Base-by-base conservation (phyloP, 1,140 invertebrate species). In the Centruroides sculpturatus region DNA sequence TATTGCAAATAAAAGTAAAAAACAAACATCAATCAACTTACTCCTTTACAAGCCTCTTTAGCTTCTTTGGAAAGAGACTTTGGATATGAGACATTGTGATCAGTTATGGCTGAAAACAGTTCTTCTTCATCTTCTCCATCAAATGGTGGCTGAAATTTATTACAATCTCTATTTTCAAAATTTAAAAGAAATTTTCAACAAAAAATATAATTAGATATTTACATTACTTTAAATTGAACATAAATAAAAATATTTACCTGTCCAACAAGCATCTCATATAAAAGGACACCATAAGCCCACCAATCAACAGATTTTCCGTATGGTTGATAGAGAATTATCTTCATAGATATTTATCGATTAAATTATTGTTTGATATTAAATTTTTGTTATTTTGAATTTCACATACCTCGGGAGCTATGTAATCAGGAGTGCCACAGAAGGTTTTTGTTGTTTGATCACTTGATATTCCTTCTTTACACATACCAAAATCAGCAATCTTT, bases 51-150 rank as follows among this genome's bases (percentile, higher is more conserved):
- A 51, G 89, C 85, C 72, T 96, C 89, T 68, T 96, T 95, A 3
- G 93, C 85, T 73, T 91, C 88, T 76, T 93, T 92, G 59, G 91
- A 93, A 66, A 98, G 80, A 62, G 86, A 85, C 74, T 98, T 98
- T 2, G 95, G 94, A 77, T 99, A 99, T 56, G 92, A 96, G 53
- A 98, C 94, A 75, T 92, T 96, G 69, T 99, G 93, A 72, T 99
- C 94, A 3, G 94, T 98, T 62, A 99, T 99, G 9, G 95, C 92
- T n/a, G 90, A 87, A 76, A 99, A 99, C 35, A 99, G 75, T 75
- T 99, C 96, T 74, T 99, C 96, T 71, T 99, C 96, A 79, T 99
- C 95, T 76, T 99, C 96, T 0, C 96, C 96, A 76, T 99, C 95
- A 74, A 98, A 98, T 0, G 95, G 95, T 49, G 95, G 94, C 74